Conservation (phyloP, 1,140 invertebrate species). For the Cyclargus thomasi region DNA sequence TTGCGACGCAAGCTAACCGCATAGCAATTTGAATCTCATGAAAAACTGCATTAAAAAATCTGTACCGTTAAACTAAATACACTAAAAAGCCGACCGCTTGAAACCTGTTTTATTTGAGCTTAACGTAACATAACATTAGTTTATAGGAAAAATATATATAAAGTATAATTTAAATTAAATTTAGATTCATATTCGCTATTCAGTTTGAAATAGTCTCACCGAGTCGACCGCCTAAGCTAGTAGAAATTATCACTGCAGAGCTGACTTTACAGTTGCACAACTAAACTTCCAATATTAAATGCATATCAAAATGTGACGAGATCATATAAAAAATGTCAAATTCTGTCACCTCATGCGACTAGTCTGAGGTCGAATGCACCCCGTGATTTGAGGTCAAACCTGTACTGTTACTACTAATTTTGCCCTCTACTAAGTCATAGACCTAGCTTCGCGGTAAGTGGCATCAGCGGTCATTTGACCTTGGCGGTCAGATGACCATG, state of each 20-base stretch:
- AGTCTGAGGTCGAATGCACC: slow-evolving; percentile 1
- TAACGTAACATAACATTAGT: slow-evolving; percentile 65
- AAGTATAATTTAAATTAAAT: slow-evolving; percentile 73
- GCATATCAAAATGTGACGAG: slow-evolving; percentile 2
- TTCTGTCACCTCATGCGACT: background rate
- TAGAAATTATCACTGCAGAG: slow-evolving; percentile 15
- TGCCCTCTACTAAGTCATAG: too few species aligned
- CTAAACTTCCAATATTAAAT: slow-evolving; percentile 16
- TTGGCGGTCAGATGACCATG: background rate
- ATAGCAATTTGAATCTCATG: slow-evolving; percentile 54
- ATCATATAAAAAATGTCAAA: slow-evolving; percentile 1
- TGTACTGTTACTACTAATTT: background rate
- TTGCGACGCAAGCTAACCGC: slow-evolving; percentile 44
- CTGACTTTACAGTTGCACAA: slow-evolving; percentile 8
- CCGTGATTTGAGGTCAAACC: background rate
- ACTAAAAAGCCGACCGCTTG: slow-evolving; percentile 50
- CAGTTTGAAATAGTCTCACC: slow-evolving; percentile 35
- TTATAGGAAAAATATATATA: slow-evolving; percentile 69
- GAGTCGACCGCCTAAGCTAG: slow-evolving; percentile 40
- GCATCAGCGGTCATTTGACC: background rate
- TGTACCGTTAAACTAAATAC: slow-evolving; percentile 34
- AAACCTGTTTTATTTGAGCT: slow-evolving; percentile 60
- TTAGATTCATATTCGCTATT: slow-evolving; percentile 38
- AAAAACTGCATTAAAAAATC: slow-evolving; percentile 55
- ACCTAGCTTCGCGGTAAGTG: too few species aligned